Base-by-base conservation (phyloP, 2,113 vertebrate genomes). In the Petrocephalus microphthalmus region DNA sequence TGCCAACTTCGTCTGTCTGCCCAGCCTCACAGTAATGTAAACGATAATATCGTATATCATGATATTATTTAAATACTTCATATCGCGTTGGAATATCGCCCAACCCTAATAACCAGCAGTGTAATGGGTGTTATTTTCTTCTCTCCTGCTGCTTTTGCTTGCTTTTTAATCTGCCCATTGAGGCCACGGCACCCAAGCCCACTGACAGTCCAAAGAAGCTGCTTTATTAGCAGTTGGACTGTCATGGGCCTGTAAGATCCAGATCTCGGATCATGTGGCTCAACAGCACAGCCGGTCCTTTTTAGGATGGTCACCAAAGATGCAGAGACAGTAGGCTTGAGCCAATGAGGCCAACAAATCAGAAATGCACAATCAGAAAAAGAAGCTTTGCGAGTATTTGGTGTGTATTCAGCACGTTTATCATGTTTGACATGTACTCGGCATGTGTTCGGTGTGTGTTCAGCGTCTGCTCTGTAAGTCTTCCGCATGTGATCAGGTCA, bases 91-190 rank as follows among this genome's bases (percentile, higher is more conserved):
- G 42, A 42, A 42, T 42, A 42, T 42, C 42, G 3, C 42, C 3
- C 42, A 42, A 42, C 42, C 42, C 1, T 42, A 42, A 42, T 42
- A 42, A 99, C 60, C 4, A 1, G 25, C 60, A 97, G 96, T 4
- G 96, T 97, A 42, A 90, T 22, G 0, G 93, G 90, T 5, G 89
- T 87, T 10, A 89, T 52, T 0, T 25, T 87, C 87, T 89, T 88
- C 0, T 60, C 7, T 1, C 88, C 0, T 2, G 84, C 0, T 78
- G 82, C 20, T 91, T 94, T 82, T 88, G 90, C 82, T 52, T 88
- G 89, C 94, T 95, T 64, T 87, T 47, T 74, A 89, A 7, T 11
- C 85, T 29, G 45, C 33, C 15, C 6, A 1, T 93, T 92, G 2
- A 64, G 86, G 88, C 94, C 93, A 89, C 42, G 91, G 25, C 90